Conservation (phyloP, 2,113 vertebrate species). For the Butastur rufipennis region DNA sequence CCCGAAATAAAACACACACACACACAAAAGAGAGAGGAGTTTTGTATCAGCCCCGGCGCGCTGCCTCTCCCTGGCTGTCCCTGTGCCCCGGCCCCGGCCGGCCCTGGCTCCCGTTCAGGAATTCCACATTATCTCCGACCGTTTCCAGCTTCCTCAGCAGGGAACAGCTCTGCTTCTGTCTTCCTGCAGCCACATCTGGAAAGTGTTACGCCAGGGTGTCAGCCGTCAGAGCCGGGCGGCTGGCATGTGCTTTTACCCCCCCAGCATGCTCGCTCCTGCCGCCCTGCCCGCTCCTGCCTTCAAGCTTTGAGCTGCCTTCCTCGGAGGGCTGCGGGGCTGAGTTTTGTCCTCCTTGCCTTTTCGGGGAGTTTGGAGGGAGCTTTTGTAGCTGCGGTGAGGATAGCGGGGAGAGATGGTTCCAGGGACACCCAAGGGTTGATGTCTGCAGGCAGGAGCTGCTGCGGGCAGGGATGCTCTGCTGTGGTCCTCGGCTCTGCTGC, state of each 20-base stretch:
- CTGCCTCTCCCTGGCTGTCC: background rate
- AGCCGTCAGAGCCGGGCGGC: background rate
- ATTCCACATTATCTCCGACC: constrained; percentile 53
- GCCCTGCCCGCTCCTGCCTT: background rate
- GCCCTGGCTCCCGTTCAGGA: constrained; percentile 65
- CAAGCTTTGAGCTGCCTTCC: background rate
- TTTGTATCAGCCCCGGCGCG: background rate
- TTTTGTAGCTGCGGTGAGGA: background rate
- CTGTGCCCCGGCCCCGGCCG: background rate
- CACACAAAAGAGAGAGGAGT: constrained; percentile 43
- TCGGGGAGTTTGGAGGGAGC: background rate
- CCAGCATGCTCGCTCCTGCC: background rate
- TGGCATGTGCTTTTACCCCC: background rate
- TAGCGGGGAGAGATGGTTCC: background rate
- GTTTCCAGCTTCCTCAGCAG: constrained; percentile 71
- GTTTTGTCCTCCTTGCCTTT: background rate
- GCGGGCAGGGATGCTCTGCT: background rate
- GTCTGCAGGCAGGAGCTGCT: background rate
- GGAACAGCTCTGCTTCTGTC: constrained; percentile 66
- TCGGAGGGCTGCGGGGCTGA: accelerated
- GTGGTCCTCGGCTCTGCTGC: background rate
- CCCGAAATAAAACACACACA: constrained; percentile 53
- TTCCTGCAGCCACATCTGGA: constrained; percentile 69
- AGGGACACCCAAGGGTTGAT: accelerated
- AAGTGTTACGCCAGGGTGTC: constrained; percentile 56